Base-by-base conservation (phyloP, 2,888 invertebrate genomes). In the Taenaris catops region DNA sequence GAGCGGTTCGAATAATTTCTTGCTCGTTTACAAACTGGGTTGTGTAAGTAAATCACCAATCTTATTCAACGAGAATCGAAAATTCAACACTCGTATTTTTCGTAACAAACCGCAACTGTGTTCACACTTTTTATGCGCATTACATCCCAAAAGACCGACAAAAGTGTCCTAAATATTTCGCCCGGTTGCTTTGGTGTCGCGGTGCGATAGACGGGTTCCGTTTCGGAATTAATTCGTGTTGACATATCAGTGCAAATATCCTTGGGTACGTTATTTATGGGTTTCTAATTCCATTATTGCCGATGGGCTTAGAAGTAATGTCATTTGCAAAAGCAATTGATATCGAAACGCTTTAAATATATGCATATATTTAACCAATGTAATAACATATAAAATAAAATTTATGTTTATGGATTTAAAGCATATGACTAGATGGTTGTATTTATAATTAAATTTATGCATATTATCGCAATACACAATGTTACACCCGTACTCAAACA, bases 51-150 rank as follows among this genome's bases (percentile, higher is more conserved):
- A 38, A 36, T 33, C 21, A 33, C 25, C 8, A 11, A 60, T 61
- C 58, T 63, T 49, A 46, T 48, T 53, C 48, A 56, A 52, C 52
- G 45, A 54, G 51, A 58, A 51, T 53, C 41, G 48, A 49, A 53
- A 53, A 65, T 67, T 69, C 64, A 66, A 65, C 53, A 38, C 49
- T 52, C 40, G 51, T 51, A 38, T 49, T 65, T 69, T 59, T 69
- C 62, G 68, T 52, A 70, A 70, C 45, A 9, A 7, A 62, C 54
- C 68, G 63, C 67, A 68, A 69, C 55, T 49, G 33, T 38, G 31
- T 41, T 49, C 49, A 42, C 38, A 49, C 53, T 71, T 71, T 68
- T 66, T 67, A 62, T 63, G 54, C 56, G 51, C 38, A 40, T 52
- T 56, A 53, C 63, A 61, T 70, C 59, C 61, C 53, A 57, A 45